These are phyloP conservation scores for Phyllostomus discolor DNA, from an alignment of 2,113 vertebrate genomes.

Conservation along the genomic window DNA sequence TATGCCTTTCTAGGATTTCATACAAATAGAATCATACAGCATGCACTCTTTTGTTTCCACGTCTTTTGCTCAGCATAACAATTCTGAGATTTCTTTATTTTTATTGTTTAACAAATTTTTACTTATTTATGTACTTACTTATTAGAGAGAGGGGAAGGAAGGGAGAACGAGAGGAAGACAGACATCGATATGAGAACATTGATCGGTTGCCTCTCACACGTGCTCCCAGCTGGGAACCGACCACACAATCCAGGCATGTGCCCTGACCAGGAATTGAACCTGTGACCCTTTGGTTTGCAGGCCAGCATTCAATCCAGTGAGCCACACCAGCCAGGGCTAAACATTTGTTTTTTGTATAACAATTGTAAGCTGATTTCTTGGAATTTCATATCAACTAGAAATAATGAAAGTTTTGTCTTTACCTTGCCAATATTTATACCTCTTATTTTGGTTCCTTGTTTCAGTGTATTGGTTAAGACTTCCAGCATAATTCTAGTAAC, in stretches of 20 bases:
- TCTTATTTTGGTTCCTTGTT: constrained; percentile 17
- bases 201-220: too few relatives aligned
- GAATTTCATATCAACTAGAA: not conserved
- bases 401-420: not conserved
- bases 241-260: too few relatives aligned
- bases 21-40: not conserved
- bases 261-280: too few relatives aligned
- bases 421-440: not conserved
- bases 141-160: too few relatives aligned
- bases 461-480: not conserved
- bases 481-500: not conserved
- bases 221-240: too few relatives aligned
- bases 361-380: not conserved
- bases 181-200: too few relatives aligned
- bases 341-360: not conserved
- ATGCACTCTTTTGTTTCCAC: not conserved
- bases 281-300: too few relatives aligned
- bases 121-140: too few relatives aligned
- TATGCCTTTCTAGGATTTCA: not conserved
- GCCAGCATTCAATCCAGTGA: too few relatives aligned
- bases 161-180: too few relatives aligned
- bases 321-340: not conserved
- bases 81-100: not conserved
- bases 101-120: too few relatives aligned
- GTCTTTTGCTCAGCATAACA: not conserved